Evolutionary conservation across 2,797 vertebrate species (phyloP), one percentile per base, ranked within the genome.

Genomic region (Tokudaia tokunoshimensis): DNA sequence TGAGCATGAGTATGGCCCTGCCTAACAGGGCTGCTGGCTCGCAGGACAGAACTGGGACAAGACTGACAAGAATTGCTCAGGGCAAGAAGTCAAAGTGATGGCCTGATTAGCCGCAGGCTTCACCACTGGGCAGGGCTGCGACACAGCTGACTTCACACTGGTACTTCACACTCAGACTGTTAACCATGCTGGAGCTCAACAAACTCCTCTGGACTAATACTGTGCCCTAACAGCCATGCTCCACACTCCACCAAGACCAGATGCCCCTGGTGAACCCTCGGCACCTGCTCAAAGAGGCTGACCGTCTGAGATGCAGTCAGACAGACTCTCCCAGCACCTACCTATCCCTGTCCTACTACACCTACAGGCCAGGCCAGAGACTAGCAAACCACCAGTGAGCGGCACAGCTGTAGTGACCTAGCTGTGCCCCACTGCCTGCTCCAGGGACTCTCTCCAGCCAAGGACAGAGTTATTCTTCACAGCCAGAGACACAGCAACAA

Each of bases 381-480:
- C 76, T 26, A 83, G 89, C 67, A 95, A 93, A 41, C 63, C 55
- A 5, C 26, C 84, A 59, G 72, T 79, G 95, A 80, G 9, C 3
- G 19, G 10, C 57, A 9, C 31, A 47, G 75, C 59, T n/a, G 67
- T 37, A 3, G 72, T 1, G 0, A 81, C 13, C 76, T 31, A 3
- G 31, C 61, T 6, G 1, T 63, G 52, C 13, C n/a, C 57, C 29
- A 1, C 41, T 4, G 2, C 44, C 24, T 78, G 47, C 34, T 78
- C 55, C 2, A 11, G 74, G 55, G 47, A 55, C 90, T 59, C 52
- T 75, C 19, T 76, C 20, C 50, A 50, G 81, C 34, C 78, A 14
- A 31, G 44, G 29, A 34, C 9, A 6, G 72, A 8, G 82, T 24
- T 29, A 15, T 8, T 81, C 79, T 85, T 74, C 84, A 10, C 1